phyloP scores from a whole-genome alignment of 2,113 vertebrate species.

The Danio rerio region GRCz12tu NC_133197.1:37145001-37145500 shows the following conservation, averaged over 20 bases:
- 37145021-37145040: not conserved
- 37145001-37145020: not conserved
- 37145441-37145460: too few relatives aligned
- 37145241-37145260: not conserved
- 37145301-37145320: not conserved
- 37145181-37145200: not conserved
- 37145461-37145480: too few relatives aligned
- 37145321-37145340: not conserved
- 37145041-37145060: slow-evolving; percentile 1
- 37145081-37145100: not conserved
- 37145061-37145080: not conserved
- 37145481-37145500: too few relatives aligned
- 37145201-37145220: not conserved
- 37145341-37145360: not conserved
- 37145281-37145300: slow-evolving; percentile 15
- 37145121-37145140: not conserved
- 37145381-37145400: too few relatives aligned
- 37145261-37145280: not conserved
- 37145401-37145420: too few relatives aligned
- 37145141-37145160: not conserved
- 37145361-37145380: not conserved
- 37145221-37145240: not conserved
- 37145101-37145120: not conserved
- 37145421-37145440: not conserved
- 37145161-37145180: not conserved